A percentile compares a stretch with the other conserved stretches of the same genome.
Evolutionary conservation across 2,888 invertebrate genomes (phyloP).

Genomic region (Netelia melanura): DNA sequence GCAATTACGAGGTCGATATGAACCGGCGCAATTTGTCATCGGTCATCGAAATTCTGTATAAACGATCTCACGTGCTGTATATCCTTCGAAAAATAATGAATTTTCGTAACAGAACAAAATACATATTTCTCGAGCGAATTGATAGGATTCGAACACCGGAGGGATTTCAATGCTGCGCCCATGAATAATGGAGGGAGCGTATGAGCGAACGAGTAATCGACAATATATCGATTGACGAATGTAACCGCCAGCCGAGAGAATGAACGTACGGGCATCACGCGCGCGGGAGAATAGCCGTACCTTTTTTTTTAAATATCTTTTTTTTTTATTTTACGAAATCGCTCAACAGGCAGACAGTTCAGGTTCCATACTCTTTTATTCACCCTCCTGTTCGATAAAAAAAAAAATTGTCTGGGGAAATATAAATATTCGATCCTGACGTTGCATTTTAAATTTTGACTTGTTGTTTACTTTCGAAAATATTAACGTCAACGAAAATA

Average conservation of each 20-base stretch:
- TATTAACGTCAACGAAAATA: constrained; percentile 25
- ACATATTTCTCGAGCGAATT: constrained; percentile 3
- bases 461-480: neutral
- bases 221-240: constrained; percentile 21
- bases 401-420: neutral
- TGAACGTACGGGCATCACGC: neutral
- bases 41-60: neutral
- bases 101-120: neutral
- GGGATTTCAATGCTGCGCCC: constrained; percentile 11
- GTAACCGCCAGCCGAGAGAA: neutral
- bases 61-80: neutral
- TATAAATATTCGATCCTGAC: neutral
- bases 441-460: neutral
- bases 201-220: constrained; percentile 14
- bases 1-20: neutral
- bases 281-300: neutral
- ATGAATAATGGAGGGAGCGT: constrained; percentile 20
- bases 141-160: constrained; percentile 9
- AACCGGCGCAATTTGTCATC: neutral
- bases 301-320: neutral
- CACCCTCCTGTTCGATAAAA: neutral
- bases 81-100: constrained; percentile 6
- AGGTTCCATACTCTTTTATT: neutral
- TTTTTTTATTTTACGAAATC: neutral
- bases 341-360: neutral